Conservation (phyloP, 2,797 vertebrate species). For the Okamejei kenojei region DNA sequence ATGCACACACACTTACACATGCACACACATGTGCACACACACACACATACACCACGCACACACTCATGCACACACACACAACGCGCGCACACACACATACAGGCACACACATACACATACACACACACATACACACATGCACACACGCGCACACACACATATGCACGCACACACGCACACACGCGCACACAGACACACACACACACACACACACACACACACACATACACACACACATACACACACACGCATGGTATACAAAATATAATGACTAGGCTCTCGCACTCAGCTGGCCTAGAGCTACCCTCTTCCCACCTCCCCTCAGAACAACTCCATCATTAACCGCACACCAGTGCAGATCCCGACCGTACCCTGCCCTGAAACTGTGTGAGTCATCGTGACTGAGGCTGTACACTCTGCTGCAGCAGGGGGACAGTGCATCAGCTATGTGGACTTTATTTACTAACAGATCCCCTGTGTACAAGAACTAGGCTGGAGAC, state of each 20-base stretch:
- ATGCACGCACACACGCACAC: conserved; percentile 41
- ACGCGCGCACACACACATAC: not conserved
- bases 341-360: not conserved
- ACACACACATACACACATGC: not conserved
- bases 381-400: not conserved
- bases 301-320: too few species aligned
- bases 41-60: not conserved
- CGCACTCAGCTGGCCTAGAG: too few species aligned
- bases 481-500: not conserved
- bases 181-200: conserved; percentile 56
- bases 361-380: not conserved
- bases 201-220: conserved; percentile 43
- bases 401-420: not conserved
- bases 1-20: too few species aligned
- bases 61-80: not conserved
- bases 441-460: not conserved
- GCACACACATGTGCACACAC: not conserved
- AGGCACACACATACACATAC: not conserved
- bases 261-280: too few species aligned
- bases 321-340: too few species aligned
- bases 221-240: conserved; percentile 41
- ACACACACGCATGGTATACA: not conserved
- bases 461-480: not conserved
- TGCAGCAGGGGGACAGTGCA: not conserved
- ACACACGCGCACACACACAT: not conserved